phyloP scores from a whole-genome alignment of 2,797 vertebrate species.

The Cephalopachus bancanus region DNA sequence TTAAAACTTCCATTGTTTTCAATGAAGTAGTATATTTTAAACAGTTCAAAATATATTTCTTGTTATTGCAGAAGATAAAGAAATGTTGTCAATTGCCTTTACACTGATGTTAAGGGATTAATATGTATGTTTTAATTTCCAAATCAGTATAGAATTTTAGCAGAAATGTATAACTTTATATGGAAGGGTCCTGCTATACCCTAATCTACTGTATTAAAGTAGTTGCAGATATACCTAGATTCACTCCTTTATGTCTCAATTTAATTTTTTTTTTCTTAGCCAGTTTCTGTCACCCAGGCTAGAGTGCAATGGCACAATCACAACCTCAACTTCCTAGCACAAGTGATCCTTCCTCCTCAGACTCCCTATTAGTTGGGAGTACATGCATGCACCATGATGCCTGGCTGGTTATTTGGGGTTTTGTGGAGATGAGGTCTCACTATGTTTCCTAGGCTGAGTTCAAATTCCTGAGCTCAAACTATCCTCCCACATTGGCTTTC shows the following conservation, averaged over 20 bases:
- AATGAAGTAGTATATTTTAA: background rate
- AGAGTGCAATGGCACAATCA: too few relatives aligned
- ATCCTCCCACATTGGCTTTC: too few relatives aligned
- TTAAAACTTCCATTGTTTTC: background rate
- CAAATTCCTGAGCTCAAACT: too few relatives aligned
- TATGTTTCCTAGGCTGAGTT: too few relatives aligned
- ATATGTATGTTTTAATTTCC: background rate
- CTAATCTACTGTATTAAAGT: background rate
- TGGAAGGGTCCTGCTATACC: background rate
- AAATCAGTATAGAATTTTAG: background rate
- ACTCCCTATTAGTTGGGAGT: too few relatives aligned
- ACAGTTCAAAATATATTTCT: slow-evolving; percentile 19
- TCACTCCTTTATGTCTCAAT: background rate
- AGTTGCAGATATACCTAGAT: background rate
- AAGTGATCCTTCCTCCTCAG: too few relatives aligned
- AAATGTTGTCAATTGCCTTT: background rate
- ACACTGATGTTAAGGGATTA: background rate
- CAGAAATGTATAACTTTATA: background rate
- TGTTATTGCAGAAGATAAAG: background rate
- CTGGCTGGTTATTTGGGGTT: too few relatives aligned
- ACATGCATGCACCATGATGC: too few relatives aligned
- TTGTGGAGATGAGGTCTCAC: too few relatives aligned
- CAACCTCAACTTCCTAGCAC: too few relatives aligned
- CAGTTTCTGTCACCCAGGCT: too few relatives aligned
- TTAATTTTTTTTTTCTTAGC: too few relatives aligned